These are phyloP conservation scores for Minunthozetes semirufus DNA, from an alignment of 2,888 invertebrate genomes.

Conservation along the genomic window DNA sequence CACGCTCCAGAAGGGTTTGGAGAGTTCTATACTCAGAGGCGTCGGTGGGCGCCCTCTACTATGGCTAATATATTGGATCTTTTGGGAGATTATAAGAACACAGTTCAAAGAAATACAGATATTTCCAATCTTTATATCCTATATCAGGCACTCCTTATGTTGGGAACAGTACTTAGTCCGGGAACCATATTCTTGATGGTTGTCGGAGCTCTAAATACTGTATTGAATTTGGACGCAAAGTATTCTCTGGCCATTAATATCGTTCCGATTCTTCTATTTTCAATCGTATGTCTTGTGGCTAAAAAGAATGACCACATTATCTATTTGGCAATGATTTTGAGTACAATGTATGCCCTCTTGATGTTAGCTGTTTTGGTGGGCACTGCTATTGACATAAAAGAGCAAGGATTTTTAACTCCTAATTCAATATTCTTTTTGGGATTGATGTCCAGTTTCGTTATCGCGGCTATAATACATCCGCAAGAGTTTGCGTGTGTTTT, in stretches of 20 bases:
- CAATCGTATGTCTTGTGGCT: slow-evolving; percentile 59
- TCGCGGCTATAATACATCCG: slow-evolving; percentile 94
- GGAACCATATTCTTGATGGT: slow-evolving; percentile 76
- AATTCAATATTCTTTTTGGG: slow-evolving; percentile 59
- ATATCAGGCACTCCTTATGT: slow-evolving; percentile 56
- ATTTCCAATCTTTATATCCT: slow-evolving; percentile 51
- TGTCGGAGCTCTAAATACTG: slow-evolving; percentile 71
- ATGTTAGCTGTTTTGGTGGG: slow-evolving; percentile 99
- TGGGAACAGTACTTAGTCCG: slow-evolving; percentile 71
- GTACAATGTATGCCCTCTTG: slow-evolving; percentile 90
- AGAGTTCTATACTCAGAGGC: slow-evolving; percentile 56
- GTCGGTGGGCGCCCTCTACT: slow-evolving; percentile 57
- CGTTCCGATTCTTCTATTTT: slow-evolving; percentile 72
- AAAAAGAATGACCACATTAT: slow-evolving; percentile 61
- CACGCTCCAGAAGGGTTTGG: slow-evolving; percentile 52
- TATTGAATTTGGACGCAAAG: slow-evolving; percentile 51
- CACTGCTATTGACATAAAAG: slow-evolving; percentile 54
- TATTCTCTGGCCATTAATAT: slow-evolving; percentile 86
- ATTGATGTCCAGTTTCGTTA: slow-evolving; percentile 83
- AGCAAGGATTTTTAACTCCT: slow-evolving; percentile 70
- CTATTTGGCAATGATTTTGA: slow-evolving; percentile 84
- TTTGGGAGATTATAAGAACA: slow-evolving; percentile 50
- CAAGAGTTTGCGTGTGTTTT: slow-evolving; percentile 68
- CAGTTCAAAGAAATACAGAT: slow-evolving; percentile 53
- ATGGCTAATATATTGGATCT: slow-evolving; percentile 57